These are phyloP conservation scores for Coilia nasus DNA, from an alignment of 2,797 vertebrate species.

Conservation along the genomic window DNA sequence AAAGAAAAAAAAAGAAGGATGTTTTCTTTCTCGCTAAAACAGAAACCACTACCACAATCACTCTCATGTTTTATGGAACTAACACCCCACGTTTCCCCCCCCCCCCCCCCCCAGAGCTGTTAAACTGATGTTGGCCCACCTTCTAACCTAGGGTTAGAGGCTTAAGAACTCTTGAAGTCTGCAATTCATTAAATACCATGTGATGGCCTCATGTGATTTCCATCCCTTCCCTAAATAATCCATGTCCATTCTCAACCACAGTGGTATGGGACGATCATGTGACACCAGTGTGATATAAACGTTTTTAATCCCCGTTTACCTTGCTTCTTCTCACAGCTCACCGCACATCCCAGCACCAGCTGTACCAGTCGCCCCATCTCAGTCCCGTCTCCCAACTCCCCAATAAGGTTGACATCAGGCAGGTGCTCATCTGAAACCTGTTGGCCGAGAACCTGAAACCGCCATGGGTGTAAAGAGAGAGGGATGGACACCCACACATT, in stretches of 20 bases:
- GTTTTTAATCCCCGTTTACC: constrained; percentile 64
- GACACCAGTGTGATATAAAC: background rate
- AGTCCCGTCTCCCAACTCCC: constrained; percentile 80
- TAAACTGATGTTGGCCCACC: background rate
- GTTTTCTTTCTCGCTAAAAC: background rate
- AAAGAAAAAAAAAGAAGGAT: too few relatives aligned
- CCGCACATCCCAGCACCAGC: constrained; percentile 86
- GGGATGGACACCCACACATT: background rate
- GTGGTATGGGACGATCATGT: background rate
- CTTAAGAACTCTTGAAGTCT: background rate
- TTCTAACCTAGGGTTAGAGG: background rate
- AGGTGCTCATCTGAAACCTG: constrained; percentile 78
- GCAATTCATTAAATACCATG: background rate
- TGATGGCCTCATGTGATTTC: background rate
- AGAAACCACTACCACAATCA: background rate
- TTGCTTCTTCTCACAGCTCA: constrained; percentile 92
- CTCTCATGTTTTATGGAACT: background rate
- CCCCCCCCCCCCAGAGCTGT: background rate
- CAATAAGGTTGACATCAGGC: constrained; percentile 84
- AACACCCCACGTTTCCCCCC: background rate
- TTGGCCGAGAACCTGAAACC: constrained; percentile 76
- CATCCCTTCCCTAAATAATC: background rate
- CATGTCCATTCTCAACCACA: background rate
- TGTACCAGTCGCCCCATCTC: constrained; percentile 89
- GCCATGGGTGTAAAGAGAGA: background rate